Evolutionary conservation across 2,113 vertebrate genomes (phyloP).

Genomic region (Pyxicephalus adspersus): DNA sequence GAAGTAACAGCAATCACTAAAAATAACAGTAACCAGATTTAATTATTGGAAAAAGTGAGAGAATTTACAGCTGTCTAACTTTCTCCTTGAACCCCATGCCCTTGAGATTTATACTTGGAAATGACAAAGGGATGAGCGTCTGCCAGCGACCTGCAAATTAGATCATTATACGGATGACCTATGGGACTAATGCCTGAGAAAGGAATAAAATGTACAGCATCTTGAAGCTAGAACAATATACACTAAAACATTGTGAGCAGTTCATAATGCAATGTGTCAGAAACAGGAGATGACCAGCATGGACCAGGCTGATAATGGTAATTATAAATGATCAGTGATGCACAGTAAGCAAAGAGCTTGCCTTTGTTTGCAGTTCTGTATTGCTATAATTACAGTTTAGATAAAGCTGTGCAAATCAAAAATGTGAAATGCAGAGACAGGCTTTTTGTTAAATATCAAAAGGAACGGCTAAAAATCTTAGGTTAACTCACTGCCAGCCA

Average conservation of each 20-base stretch:
- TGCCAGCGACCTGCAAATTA: constrained; percentile 34
- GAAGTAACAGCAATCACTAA: too few species aligned
- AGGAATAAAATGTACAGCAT: constrained; percentile 4
- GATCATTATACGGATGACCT: constrained; percentile 28
- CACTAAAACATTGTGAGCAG: not conserved
- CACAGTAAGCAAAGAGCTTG: not conserved
- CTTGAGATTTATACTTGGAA: constrained; percentile 36
- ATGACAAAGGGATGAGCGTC: constrained; percentile 6
- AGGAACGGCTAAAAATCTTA: not conserved
- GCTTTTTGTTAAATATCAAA: not conserved
- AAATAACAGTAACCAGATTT: too few species aligned
- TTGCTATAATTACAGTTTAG: constrained; percentile 17
- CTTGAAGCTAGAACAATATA: constrained; percentile 12
- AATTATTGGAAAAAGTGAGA: not conserved
- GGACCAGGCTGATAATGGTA: not conserved
- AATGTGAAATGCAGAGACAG: constrained; percentile 1
- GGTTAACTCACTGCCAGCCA: constrained; percentile 14
- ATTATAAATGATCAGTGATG: constrained; percentile 19
- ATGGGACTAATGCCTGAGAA: not conserved
- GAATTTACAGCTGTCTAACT: not conserved
- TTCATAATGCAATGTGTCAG: constrained; percentile 23
- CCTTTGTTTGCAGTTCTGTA: not conserved
- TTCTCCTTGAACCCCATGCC: not conserved
- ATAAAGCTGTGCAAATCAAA: constrained; percentile 14
- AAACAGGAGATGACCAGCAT: not conserved